These are phyloP conservation scores for Tenthredo mesomela DNA, from an alignment of 2,888 invertebrate species.

Conservation along the genomic window DNA sequence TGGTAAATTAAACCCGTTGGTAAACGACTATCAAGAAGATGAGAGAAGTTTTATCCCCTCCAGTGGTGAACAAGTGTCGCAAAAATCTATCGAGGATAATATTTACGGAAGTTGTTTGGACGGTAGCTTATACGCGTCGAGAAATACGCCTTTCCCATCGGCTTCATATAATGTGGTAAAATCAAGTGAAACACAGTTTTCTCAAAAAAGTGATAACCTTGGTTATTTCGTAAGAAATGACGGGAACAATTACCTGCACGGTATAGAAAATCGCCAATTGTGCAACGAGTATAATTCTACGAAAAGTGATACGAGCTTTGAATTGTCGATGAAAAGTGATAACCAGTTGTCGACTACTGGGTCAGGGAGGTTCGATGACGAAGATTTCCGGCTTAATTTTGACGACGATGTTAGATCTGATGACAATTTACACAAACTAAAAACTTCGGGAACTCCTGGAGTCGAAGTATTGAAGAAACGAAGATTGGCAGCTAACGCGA, in stretches of 20 bases:
- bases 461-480: constrained; percentile 82
- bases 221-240: not conserved
- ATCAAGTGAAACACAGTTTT: not conserved
- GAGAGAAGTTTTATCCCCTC: not conserved
- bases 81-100: not conserved
- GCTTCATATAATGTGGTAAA: not conserved
- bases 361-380: constrained; percentile 6
- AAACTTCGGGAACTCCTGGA: constrained; percentile 67
- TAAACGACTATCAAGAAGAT: not conserved
- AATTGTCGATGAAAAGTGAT: constrained; percentile 29
- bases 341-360: not conserved
- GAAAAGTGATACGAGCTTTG: not conserved
- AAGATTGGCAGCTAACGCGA: constrained; percentile 85
- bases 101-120: not conserved
- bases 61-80: not conserved
- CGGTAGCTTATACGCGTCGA: not conserved
- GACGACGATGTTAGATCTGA: constrained; percentile 60
- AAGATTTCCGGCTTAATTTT: not conserved
- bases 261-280: not conserved
- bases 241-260: not conserved
- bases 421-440: constrained; percentile 67
- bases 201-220: constrained; percentile 16
- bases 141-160: not conserved
- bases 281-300: not conserved
- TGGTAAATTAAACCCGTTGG: not conserved